These are phyloP conservation scores for Aleiodes sp. DNA, from an alignment of 1,140 invertebrate genomes.

Conservation along the genomic window DNA sequence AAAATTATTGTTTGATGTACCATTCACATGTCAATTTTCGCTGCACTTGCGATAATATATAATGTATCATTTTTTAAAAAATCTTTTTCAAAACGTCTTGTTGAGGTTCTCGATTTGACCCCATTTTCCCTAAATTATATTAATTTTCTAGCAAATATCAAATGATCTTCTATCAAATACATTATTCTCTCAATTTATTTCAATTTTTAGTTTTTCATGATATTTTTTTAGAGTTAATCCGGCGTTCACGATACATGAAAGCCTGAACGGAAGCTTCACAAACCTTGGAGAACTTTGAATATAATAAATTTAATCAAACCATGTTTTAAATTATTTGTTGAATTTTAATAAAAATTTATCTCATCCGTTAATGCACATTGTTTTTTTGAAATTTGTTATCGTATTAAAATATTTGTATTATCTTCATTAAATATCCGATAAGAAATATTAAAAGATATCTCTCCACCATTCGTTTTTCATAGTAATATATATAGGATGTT, in stretches of 20 bases:
- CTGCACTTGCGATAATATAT: too few species aligned
- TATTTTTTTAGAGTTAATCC: constrained; percentile 59
- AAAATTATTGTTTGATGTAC: too few species aligned
- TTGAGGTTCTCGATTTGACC: too few species aligned
- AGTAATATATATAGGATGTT: too few species aligned
- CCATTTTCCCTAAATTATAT: too few species aligned
- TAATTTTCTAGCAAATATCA: neutral
- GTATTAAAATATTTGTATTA: too few species aligned
- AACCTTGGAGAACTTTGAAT: constrained; percentile 9
- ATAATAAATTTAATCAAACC: neutral
- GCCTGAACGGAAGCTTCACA: constrained; percentile 43
- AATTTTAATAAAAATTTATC: neutral
- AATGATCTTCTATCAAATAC: neutral
- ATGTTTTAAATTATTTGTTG: neutral
- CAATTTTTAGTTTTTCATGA: neutral
- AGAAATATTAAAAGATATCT: neutral
- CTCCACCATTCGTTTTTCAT: too few species aligned
- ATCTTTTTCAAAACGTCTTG: too few species aligned
- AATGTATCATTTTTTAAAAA: too few species aligned
- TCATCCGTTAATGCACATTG: neutral
- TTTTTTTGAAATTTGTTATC: neutral
- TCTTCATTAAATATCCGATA: too few species aligned
- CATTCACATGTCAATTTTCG: too few species aligned
- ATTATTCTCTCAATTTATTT: neutral
- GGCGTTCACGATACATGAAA: constrained; percentile 56